These are phyloP conservation scores for Plusia festucae DNA, from an alignment of 2,888 invertebrate species.

Conservation along the genomic window DNA sequence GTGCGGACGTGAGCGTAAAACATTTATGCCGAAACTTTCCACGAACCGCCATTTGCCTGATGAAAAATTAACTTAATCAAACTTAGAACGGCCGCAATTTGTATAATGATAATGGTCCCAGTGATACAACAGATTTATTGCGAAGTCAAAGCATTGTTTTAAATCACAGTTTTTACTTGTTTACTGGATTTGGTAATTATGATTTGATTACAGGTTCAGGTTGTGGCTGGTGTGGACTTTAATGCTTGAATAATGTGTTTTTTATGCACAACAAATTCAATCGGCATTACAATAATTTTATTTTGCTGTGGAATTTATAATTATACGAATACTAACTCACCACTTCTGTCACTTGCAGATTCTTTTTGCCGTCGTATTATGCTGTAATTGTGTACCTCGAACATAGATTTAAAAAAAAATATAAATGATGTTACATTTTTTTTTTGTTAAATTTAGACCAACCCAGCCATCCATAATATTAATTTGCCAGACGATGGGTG, in stretches of 20 bases:
- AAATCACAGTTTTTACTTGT: background rate
- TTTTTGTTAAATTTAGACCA: too few species aligned
- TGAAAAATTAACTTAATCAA: conserved; percentile 50
- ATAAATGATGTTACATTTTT: background rate
- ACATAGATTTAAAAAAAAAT: background rate
- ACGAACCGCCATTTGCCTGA: conserved; percentile 36
- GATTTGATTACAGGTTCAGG: conserved; percentile 4
- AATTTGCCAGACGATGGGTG: background rate
- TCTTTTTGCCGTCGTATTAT: background rate
- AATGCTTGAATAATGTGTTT: conserved; percentile 4
- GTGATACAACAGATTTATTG: conserved; percentile 37
- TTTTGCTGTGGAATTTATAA: background rate
- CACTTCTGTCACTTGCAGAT: background rate
- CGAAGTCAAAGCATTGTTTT: conserved; percentile 7
- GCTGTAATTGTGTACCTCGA: background rate
- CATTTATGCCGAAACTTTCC: conserved; percentile 30
- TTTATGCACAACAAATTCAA: background rate
- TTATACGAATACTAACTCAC: background rate
- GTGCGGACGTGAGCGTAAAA: conserved; percentile 10
- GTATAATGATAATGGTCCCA: conserved; percentile 13
- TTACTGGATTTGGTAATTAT: background rate
- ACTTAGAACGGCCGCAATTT: conserved; percentile 28
- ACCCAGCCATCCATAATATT: background rate
- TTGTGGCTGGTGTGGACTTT: background rate
- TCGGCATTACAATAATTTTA: background rate